These are phyloP conservation scores for Nilaparvata lugens DNA, from an alignment of 1,140 invertebrate species.

Conservation along the genomic window DNA sequence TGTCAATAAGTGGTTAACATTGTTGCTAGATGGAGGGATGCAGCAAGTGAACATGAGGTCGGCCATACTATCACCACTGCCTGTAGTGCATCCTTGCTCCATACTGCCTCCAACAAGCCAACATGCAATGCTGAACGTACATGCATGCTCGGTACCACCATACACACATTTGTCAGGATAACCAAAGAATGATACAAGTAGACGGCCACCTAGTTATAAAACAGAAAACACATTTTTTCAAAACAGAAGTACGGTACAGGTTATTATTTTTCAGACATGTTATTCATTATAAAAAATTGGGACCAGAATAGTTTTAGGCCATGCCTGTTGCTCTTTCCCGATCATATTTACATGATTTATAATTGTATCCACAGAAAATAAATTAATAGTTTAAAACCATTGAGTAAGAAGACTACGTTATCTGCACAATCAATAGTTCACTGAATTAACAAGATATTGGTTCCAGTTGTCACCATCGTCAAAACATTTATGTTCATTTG, in stretches of 20 bases:
- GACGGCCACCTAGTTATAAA: constrained; percentile 21
- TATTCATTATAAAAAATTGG: too few species aligned
- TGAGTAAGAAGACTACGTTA: too few species aligned
- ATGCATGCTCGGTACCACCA: constrained; percentile 45
- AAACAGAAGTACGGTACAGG: background rate
- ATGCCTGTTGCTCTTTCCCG: too few species aligned
- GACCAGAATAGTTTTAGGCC: too few species aligned
- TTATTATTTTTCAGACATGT: too few species aligned
- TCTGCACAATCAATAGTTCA: too few species aligned
- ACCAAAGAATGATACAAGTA: constrained; percentile 47
- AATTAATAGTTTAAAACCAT: too few species aligned
- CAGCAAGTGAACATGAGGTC: constrained; percentile 60
- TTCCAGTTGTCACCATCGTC: too few species aligned
- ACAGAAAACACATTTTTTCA: background rate
- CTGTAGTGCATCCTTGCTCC: constrained; percentile 41
- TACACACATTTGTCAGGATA: constrained; percentile 48
- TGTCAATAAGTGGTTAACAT: background rate
- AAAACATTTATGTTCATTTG: too few species aligned
- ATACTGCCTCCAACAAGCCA: constrained; percentile 56
- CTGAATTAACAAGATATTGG: too few species aligned
- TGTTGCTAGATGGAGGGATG: constrained; percentile 29
- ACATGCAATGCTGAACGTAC: constrained; percentile 58
- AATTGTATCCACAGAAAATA: too few species aligned
- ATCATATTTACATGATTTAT: too few species aligned
- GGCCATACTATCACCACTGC: constrained; percentile 31